phyloP scores from a whole-genome alignment of 2,888 invertebrate genomes.

The Physocephala rufipes region DNA sequence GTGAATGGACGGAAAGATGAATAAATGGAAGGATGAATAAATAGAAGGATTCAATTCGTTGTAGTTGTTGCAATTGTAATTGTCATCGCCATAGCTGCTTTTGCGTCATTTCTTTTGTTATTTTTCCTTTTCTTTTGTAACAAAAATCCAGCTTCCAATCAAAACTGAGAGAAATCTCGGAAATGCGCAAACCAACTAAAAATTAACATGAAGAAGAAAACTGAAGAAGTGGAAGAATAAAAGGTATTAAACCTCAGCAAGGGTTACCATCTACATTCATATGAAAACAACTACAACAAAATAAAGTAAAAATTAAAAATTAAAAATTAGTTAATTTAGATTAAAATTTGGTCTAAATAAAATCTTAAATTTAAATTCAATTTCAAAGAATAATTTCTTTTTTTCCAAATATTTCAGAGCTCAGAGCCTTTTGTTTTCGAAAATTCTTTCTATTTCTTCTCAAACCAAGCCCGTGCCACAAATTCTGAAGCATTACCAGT shows the following conservation, averaged over 20 bases:
- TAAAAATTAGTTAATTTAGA: not conserved
- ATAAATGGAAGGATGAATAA: no score
- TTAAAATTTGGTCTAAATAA: no score
- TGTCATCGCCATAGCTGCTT: not conserved
- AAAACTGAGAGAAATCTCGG: not conserved
- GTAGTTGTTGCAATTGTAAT: not conserved
- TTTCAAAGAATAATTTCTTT: no score
- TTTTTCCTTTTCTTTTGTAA: not conserved
- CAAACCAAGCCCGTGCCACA: no score
- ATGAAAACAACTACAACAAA: not conserved
- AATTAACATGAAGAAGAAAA: not conserved
- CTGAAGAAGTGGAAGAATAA: slow-evolving; percentile 1
- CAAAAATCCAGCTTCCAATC: not conserved
- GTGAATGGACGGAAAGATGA: no score
- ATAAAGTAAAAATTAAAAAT: not conserved
- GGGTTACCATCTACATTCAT: not conserved
- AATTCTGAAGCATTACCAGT: no score
- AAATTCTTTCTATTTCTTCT: no score
- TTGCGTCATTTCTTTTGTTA: not conserved
- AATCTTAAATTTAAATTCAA: no score
- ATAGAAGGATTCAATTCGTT: not conserved
- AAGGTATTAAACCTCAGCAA: not conserved
- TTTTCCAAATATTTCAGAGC: no score
- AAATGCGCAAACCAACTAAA: not conserved
- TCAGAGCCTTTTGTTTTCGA: no score